Evolutionary conservation across 2,888 invertebrate species (phyloP).

Genomic region (Bedellia somnulentella): DNA sequence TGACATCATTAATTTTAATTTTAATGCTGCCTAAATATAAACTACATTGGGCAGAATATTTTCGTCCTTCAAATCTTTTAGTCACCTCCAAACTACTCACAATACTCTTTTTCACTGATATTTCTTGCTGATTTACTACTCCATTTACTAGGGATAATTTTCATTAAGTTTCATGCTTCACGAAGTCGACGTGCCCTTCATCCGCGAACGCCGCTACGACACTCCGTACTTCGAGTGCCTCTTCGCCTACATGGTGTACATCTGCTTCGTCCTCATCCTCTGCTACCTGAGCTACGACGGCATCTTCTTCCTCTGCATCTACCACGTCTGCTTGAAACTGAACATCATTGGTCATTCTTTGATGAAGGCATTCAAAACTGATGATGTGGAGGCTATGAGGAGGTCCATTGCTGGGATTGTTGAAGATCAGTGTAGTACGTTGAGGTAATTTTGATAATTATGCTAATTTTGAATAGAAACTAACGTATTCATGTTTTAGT

Average conservation of each 20-base stretch:
- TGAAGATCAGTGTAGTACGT: constrained; percentile 10
- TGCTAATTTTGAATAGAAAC: too few species aligned
- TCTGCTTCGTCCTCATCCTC: constrained; percentile 8
- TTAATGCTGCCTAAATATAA: not conserved
- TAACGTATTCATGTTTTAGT: too few species aligned
- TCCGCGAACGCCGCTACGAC: constrained; percentile 11
- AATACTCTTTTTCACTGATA: too few species aligned
- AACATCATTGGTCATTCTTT: constrained; percentile 10
- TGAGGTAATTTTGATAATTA: too few species aligned
- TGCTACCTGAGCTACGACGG: constrained; percentile 15
- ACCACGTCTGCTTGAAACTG: constrained; percentile 13
- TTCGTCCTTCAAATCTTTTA: too few species aligned
- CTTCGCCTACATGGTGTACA: constrained; percentile 8
- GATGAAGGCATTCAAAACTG: constrained; percentile 9
- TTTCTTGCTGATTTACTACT: too few species aligned
- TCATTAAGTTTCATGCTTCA: constrained; percentile 14
- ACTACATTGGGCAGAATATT: not conserved
- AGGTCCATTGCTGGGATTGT: constrained; percentile 10
- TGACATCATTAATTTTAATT: not conserved
- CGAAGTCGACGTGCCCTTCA: constrained; percentile 8
- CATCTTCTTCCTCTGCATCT: constrained; percentile 12
- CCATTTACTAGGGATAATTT: too few species aligned
- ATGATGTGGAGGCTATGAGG: constrained; percentile 8
- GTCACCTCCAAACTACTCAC: too few species aligned
- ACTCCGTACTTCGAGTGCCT: constrained; percentile 12